Evolutionary conservation across 2,113 vertebrate species (phyloP).

Genomic region (Elgaria multicarinata): DNA sequence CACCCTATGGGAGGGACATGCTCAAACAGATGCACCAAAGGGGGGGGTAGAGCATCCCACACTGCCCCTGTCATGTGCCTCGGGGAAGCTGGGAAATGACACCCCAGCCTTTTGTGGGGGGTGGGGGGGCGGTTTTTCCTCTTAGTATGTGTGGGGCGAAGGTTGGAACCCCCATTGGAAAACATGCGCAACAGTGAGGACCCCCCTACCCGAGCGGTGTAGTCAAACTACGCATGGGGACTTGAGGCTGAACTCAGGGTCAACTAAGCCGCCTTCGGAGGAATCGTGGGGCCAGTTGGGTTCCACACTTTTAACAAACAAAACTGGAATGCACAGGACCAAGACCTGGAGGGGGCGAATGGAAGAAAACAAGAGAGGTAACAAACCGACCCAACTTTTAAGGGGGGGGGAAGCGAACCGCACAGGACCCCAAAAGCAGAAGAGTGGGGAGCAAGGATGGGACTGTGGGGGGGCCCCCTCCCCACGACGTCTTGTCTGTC

Average conservation of each 20-base stretch:
- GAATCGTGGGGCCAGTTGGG: background rate
- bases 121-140: background rate
- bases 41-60: background rate
- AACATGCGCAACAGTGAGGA: no score
- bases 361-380: background rate
- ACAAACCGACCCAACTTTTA: background rate
- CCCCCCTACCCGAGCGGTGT: background rate
- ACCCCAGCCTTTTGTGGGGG: background rate
- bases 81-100: background rate
- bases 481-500: conserved; percentile 1
- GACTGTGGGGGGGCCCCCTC: no score
- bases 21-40: background rate
- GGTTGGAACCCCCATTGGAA: background rate
- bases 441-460: background rate
- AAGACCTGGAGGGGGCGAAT: background rate
- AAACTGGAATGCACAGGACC: background rate
- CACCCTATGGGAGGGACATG: background rate
- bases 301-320: background rate
- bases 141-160: background rate
- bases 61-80: background rate
- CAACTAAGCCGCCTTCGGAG: background rate
- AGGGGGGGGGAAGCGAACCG: background rate
- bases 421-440: background rate
- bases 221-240: no score
- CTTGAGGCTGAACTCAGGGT: background rate